Base-by-base conservation (phyloP, 2,797 vertebrate species). In the Atherinosoma microstoma region DNA sequence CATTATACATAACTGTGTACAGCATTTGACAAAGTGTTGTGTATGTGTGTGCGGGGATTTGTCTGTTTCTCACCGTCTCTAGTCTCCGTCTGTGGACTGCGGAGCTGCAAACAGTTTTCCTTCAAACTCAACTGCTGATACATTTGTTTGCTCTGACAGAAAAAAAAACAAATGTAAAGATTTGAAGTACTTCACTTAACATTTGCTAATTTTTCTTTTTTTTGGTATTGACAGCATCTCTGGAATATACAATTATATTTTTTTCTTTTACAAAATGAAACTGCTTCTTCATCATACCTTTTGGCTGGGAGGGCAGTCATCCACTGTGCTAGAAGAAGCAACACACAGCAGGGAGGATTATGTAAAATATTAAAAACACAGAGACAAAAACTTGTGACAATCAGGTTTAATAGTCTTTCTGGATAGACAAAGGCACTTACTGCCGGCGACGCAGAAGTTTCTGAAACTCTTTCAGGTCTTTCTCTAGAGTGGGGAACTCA, bases 391-490 rank as follows among this genome's bases (percentile, higher is more conserved):
- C 47, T 3, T 51, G 9, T 22, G 47, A 5, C 0, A 30, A 12
- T 49, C 6, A 24, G 29, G 56, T 58, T 32, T 24, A 40, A 68
- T 13, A 34, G 3, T 18, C 6, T 34, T 16, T 54, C 40, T 13
- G 58, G 30, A 60, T 20, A 27, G 13, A 69, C 36, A 59, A 67
- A 36, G 11, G 22, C 56, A 95, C 97, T 96, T 93, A 99, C 98
- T 99, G 98, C 79, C 97, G 95, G 73, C 97, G 97, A 7, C 97
- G 96, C 59, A 99, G 95, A 73, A 99, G 96, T 88, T 98, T 99
- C 85, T 99, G 98, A 86, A 99, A 97, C 91, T 98, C 97, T 89
- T 99, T 99, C 80, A 99, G 90, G 76, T 98, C 97, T 83, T 97
- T 99, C 87, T 99, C 97, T 82, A 99, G 94, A 1, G 95, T 82